Evolutionary conservation across 2,888 invertebrate genomes (phyloP).

Genomic region (Nebria salina): DNA sequence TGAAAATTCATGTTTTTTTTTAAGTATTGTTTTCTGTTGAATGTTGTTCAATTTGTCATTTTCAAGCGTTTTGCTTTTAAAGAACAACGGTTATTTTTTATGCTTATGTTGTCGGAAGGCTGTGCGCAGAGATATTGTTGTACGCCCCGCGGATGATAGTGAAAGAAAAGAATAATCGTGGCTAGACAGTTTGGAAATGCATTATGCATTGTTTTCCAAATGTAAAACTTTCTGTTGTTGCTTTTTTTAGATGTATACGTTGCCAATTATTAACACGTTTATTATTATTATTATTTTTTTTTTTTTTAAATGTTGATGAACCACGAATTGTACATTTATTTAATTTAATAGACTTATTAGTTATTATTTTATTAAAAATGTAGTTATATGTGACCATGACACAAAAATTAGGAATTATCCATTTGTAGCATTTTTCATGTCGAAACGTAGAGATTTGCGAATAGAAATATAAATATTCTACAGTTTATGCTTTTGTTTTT

Average conservation of each 20-base stretch:
- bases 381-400: too few species aligned
- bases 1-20: background rate
- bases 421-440: too few species aligned
- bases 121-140: constrained; percentile 5
- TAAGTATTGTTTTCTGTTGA: background rate
- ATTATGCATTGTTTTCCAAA: constrained; percentile 5
- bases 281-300: too few species aligned
- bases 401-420: too few species aligned
- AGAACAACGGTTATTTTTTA: constrained; percentile 5
- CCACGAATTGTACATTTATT: too few species aligned
- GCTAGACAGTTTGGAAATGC: constrained; percentile 5
- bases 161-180: constrained; percentile 4
- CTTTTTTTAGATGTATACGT: background rate
- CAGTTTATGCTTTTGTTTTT: too few species aligned
- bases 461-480: too few species aligned
- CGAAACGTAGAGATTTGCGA: too few species aligned
- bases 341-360: too few species aligned
- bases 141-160: constrained; percentile 10
- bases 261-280: background rate
- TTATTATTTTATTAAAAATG: too few species aligned
- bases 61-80: constrained; percentile 5
- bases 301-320: too few species aligned
- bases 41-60: constrained; percentile 10
- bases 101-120: too few species aligned
- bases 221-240: background rate